Evolutionary conservation across 2,888 invertebrate genomes (phyloP).

Genomic region (Cryptus armator): DNA sequence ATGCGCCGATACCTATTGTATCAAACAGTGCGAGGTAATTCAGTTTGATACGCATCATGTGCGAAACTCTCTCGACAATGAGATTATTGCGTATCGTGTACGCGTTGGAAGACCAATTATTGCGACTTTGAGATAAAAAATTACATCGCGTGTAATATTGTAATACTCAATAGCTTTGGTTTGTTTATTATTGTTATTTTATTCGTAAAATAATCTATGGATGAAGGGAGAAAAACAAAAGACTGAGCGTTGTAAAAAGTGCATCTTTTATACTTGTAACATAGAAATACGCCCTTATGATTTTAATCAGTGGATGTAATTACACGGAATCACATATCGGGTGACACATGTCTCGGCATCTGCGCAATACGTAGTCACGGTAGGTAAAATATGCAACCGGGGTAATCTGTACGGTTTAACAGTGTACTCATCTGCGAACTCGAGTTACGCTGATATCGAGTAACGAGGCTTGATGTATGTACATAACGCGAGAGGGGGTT

Average conservation of each 20-base stretch:
- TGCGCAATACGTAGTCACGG: constrained; percentile 6
- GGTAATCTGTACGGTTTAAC: constrained; percentile 73
- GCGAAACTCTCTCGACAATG: constrained; percentile 9
- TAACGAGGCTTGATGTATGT: constrained; percentile 70
- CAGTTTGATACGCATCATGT: constrained; percentile 11
- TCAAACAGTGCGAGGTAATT: constrained; percentile 27
- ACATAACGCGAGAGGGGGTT: neutral
- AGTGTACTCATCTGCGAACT: constrained; percentile 75
- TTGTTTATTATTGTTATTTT: no score
- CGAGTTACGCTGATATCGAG: constrained; percentile 74
- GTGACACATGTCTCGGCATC: neutral
- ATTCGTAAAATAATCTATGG: no score
- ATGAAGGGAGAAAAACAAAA: no score
- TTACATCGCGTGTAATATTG: no score
- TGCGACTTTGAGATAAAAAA: neutral
- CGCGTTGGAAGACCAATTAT: neutral
- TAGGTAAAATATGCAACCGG: constrained; percentile 74
- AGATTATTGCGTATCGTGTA: neutral
- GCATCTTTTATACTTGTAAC: neutral
- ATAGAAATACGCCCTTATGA: neutral
- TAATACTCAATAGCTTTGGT: no score
- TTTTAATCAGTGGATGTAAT: constrained; percentile 17
- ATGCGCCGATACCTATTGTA: constrained; percentile 22
- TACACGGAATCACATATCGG: constrained; percentile 11
- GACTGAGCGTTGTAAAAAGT: neutral